Conservation (phyloP, 2,888 invertebrate species). For the Heliconius sara region DNA sequence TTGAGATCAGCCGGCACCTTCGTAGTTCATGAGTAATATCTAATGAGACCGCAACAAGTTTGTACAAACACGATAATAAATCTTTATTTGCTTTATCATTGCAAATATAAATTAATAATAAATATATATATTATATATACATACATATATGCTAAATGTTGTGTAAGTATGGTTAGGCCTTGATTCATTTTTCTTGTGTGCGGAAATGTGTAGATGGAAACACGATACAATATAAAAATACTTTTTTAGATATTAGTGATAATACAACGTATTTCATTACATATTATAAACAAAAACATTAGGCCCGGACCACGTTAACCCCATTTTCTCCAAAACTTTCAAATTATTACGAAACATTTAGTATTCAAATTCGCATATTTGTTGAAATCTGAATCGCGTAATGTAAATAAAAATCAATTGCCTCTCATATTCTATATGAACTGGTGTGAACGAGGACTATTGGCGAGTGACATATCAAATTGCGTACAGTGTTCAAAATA, state of each 20-base stretch:
- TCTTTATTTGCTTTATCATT: constrained; percentile 21
- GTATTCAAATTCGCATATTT: constrained; percentile 34
- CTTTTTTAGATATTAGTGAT: neutral
- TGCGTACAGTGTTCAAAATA: constrained; percentile 43
- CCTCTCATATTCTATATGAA: constrained; percentile 49
- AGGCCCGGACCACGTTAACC: constrained; percentile 18
- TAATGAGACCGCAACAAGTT: constrained; percentile 23
- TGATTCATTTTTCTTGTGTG: constrained; percentile 9
- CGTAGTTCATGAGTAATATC: constrained; percentile 15
- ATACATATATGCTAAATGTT: constrained; percentile 7
- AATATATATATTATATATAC: no score
- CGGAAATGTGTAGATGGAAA: neutral
- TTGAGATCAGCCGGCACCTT: constrained; percentile 24
- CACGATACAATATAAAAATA: no score
- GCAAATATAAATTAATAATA: constrained; percentile 16
- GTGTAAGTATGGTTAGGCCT: neutral
- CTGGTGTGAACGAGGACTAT: constrained; percentile 53
- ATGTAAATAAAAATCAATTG: constrained; percentile 45
- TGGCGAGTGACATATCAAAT: constrained; percentile 53
- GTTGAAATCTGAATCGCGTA: constrained; percentile 37
- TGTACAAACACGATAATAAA: constrained; percentile 25
- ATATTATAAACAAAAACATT: constrained; percentile 6
- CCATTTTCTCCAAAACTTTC: constrained; percentile 27
- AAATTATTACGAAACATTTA: constrained; percentile 20
- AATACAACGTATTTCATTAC: neutral